These are phyloP conservation scores for Cynopterus sphinx DNA, from an alignment of 2,797 vertebrate genomes.

Conservation along the genomic window DNA sequence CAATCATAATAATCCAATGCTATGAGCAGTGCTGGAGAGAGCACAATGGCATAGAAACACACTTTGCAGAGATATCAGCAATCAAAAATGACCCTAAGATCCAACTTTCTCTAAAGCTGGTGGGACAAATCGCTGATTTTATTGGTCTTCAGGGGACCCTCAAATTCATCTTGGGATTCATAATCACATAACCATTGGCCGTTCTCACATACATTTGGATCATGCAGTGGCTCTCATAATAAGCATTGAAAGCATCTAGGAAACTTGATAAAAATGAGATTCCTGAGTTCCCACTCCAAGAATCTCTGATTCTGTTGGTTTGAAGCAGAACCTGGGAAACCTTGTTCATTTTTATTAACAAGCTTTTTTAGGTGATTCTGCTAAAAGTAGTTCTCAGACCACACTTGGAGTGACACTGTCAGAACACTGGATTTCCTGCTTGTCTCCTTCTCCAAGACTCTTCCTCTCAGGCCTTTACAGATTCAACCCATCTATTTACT, in stretches of 20 bases:
- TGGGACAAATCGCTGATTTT: neutral
- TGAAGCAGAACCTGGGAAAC: slow-evolving; percentile 20
- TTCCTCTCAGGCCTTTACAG: neutral
- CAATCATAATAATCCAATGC: neutral
- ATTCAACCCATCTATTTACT: neutral
- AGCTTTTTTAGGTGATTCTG: neutral
- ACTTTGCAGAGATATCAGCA: neutral
- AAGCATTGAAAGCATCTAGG: neutral
- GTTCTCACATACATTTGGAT: neutral
- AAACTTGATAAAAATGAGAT: neutral
- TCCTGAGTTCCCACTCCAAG: neutral
- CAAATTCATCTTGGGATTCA: neutral
- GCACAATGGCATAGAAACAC: neutral
- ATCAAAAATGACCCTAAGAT: neutral
- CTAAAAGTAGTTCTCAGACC: neutral
- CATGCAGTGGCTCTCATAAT: neutral
- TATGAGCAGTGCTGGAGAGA: neutral
- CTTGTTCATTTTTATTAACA: neutral
- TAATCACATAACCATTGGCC: neutral
- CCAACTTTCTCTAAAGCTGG: neutral
- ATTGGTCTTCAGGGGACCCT: neutral
- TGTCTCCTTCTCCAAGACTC: neutral
- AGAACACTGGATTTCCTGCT: neutral
- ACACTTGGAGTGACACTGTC: neutral
- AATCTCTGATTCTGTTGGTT: neutral